Evolutionary conservation across 2,797 vertebrate species (phyloP).

Genomic region (Amniataba percoides): DNA sequence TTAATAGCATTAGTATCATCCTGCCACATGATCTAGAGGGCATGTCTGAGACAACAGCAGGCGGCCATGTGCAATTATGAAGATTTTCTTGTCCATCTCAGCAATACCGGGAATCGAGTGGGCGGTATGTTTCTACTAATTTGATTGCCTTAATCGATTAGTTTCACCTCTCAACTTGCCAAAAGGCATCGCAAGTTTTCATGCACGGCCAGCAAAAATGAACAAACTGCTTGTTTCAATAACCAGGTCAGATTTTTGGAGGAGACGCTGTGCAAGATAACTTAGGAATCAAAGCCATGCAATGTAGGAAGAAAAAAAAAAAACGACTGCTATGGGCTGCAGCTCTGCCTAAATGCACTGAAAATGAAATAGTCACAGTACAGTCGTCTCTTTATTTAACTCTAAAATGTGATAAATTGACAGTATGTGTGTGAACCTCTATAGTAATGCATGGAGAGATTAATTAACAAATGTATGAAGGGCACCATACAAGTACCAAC

Average conservation of each 20-base stretch:
- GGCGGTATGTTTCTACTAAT: constrained; percentile 56
- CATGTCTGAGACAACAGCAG: constrained; percentile 50
- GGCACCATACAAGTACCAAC: not conserved
- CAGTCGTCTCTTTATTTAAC: constrained; percentile 10
- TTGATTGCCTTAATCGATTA: constrained; percentile 59
- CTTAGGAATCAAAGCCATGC: not conserved
- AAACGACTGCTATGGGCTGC: not conserved
- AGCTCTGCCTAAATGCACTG: not conserved
- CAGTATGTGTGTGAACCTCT: not conserved
- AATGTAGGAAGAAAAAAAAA: not conserved
- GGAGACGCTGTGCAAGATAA: constrained; percentile 15
- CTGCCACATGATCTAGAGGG: constrained; percentile 48
- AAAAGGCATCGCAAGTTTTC: constrained; percentile 26
- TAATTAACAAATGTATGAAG: constrained; percentile 1
- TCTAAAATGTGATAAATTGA: not conserved
- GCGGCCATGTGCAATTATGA: constrained; percentile 57
- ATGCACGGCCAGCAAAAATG: constrained; percentile 31
- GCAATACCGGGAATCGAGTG: constrained; percentile 54
- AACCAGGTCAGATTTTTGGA: constrained; percentile 22
- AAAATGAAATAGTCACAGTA: not conserved
- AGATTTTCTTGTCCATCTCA: constrained; percentile 50
- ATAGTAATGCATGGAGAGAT: not conserved
- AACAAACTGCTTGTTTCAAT: constrained; percentile 25
- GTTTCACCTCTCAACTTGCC: constrained; percentile 53
- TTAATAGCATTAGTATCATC: constrained; percentile 49